Evolutionary conservation across 2,888 invertebrate species (phyloP), one percentile per base, ranked within the genome.

Genomic region (Nomada hirtipes): DNA sequence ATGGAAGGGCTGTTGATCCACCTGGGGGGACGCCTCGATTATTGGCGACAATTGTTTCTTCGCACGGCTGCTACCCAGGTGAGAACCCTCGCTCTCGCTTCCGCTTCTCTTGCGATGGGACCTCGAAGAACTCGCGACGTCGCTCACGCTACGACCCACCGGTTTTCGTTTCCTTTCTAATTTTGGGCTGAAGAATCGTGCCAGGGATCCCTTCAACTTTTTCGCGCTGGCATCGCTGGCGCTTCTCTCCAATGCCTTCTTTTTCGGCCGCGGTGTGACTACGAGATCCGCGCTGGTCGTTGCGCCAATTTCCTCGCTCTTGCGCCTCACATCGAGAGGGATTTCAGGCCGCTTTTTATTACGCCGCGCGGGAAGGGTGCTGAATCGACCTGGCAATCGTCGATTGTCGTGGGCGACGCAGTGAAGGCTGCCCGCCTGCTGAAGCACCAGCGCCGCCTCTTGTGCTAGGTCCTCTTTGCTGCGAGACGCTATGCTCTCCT

Each of bases 11-110:
- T 89, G 90, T 1, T 91, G 90, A 86, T 91, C 90, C 88, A 96
- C 96, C 84, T 96, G 95, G 20, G 96, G 97, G 15, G 96, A 95
- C 83, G 96, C 96, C 94, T 97, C 97, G 85, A 97, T 97, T 69
- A 97, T 97, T 0, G 97, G 97, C 11, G 97, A 97, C 26, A 97
- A 92, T 90, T 97, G 97, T 76, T 96, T 95, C 90, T 96, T 96
- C 85, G 95, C 95, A 75, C 95, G 95, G 29, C 94, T 93, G 2
- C 95, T 95, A 85, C 95, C 95, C 13, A 95, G 92, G 83, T 95
- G 95, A 11, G 91, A 90, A 55, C 87, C 89, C 89, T 96, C 96
- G 86, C 95, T 95, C 92, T 96, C 95, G 91, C 95, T 96, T 64
- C 95, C 95, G 75, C 95, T 94, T 89, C 96, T 94, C 92, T 96